A percentile compares a stretch with the other conserved stretches of the same genome.
These are phyloP conservation scores for Mystacides longicornis DNA, from an alignment of 2,888 invertebrate species.

Conservation along the genomic window DNA sequence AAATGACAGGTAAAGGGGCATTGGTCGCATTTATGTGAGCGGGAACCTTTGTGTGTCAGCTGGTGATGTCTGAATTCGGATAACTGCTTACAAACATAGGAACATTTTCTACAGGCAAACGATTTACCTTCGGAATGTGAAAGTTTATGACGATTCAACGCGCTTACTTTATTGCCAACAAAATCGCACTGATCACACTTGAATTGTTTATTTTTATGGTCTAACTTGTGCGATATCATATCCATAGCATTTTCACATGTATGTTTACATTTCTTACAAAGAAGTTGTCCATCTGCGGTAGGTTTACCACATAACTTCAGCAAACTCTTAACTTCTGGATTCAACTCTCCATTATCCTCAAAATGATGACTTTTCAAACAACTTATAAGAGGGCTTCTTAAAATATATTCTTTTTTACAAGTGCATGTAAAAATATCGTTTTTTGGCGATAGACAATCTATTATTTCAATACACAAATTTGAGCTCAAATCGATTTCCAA, in stretches of 20 bases:
- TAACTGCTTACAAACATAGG: conserved; percentile 11
- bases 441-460: conserved; percentile 7
- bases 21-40: conserved; percentile 4
- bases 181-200: conserved; percentile 17
- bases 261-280: conserved; percentile 8
- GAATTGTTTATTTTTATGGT: conserved; percentile 6
- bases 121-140: conserved; percentile 12
- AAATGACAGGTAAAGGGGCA: conserved; percentile 8
- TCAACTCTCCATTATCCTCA: neutral
- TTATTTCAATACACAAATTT: neutral
- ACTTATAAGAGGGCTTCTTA: conserved; percentile 6
- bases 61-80: conserved; percentile 11
- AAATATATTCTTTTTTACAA: conserved; percentile 11
- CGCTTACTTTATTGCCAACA: conserved; percentile 4
- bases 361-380: conserved; percentile 13
- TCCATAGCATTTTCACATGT: conserved; percentile 1
- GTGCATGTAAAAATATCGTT: conserved; percentile 8
- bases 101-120: conserved; percentile 9
- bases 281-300: neutral
- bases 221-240: conserved; percentile 7
- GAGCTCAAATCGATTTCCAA: neutral
- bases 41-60: conserved; percentile 1
- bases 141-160: conserved; percentile 14
- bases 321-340: conserved; percentile 9
- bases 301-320: conserved; percentile 4